A percentile compares a stretch with the other conserved stretches of the same genome.
Evolutionary conservation across 2,888 invertebrate species (phyloP).

Genomic region (Orthosia gothica): DNA sequence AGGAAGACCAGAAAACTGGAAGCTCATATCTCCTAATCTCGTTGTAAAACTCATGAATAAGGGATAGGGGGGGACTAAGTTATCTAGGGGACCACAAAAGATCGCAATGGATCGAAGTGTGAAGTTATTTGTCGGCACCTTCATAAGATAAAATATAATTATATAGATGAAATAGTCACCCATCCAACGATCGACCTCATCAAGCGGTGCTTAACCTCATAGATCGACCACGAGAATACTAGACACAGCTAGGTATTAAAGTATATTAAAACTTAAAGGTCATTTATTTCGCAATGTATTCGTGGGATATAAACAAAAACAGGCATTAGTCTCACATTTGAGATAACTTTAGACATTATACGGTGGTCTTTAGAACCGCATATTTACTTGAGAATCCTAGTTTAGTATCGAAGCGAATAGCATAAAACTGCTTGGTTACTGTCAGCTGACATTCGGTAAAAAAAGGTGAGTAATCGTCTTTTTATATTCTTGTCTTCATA

Average conservation of each 20-base stretch:
- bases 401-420: background rate
- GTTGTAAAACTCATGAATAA: too few relatives aligned
- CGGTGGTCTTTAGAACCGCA: slow-evolving; percentile 5
- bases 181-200: too few relatives aligned
- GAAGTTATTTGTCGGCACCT: too few relatives aligned
- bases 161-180: too few relatives aligned
- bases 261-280: slow-evolving; percentile 32
- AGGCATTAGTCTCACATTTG: slow-evolving; percentile 33
- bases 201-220: too few relatives aligned
- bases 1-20: too few relatives aligned
- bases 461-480: background rate
- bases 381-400: slow-evolving; percentile 5
- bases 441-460: background rate
- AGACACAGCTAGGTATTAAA: slow-evolving; percentile 1
- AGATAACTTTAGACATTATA: slow-evolving; percentile 14
- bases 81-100: too few relatives aligned
- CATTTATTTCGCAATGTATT: slow-evolving; percentile 26
- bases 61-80: too few relatives aligned
- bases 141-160: too few relatives aligned
- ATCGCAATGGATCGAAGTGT: too few relatives aligned
- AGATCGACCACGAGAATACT: background rate
- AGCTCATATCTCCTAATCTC: too few relatives aligned
- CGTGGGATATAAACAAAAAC: slow-evolving; percentile 18
- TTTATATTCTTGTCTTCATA: background rate
- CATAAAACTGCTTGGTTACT: background rate